These are phyloP conservation scores for Coleophora deauratella DNA, from an alignment of 2,888 invertebrate species.

Conservation along the genomic window DNA sequence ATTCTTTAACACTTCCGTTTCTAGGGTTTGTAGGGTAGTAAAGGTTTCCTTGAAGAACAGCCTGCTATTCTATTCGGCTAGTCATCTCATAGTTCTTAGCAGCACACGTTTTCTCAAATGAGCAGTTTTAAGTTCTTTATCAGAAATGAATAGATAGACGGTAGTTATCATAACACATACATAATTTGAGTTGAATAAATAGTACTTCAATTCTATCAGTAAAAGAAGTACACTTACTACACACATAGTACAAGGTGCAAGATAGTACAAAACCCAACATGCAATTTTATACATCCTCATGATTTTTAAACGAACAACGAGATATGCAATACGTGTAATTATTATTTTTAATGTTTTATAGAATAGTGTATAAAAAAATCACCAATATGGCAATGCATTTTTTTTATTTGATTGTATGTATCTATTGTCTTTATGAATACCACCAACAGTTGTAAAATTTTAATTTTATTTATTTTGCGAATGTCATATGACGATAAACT, in stretches of 20 bases:
- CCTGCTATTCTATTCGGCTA: constrained; percentile 33
- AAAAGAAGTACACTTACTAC: not conserved
- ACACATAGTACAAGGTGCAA: constrained; percentile 31
- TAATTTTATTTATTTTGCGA: constrained; percentile 31
- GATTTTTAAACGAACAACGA: constrained; percentile 13
- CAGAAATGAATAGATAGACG: no score
- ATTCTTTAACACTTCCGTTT: no score
- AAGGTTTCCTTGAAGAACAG: no score
- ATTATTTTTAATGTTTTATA: constrained; percentile 54
- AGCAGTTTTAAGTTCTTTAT: constrained; percentile 32
- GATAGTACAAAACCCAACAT: constrained; percentile 42
- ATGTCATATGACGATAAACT: constrained; percentile 50
- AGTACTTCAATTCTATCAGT: constrained; percentile 16
- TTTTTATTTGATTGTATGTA: constrained; percentile 19
- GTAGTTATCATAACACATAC: no score
- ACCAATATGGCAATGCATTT: constrained; percentile 23
- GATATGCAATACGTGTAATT: constrained; percentile 65
- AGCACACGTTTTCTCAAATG: constrained; percentile 50
- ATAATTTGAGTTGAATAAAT: constrained; percentile 39
- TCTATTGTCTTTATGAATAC: constrained; percentile 27
- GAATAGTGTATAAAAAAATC: constrained; percentile 52
- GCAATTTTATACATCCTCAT: constrained; percentile 5
- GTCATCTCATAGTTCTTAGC: constrained; percentile 47
- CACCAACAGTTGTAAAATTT: not conserved
- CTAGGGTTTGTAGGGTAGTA: no score